A percentile compares a stretch with the other conserved stretches of the same genome.
phyloP scores from a whole-genome alignment of 2,888 invertebrate genomes.

The Tolmerus cingulatus region DNA sequence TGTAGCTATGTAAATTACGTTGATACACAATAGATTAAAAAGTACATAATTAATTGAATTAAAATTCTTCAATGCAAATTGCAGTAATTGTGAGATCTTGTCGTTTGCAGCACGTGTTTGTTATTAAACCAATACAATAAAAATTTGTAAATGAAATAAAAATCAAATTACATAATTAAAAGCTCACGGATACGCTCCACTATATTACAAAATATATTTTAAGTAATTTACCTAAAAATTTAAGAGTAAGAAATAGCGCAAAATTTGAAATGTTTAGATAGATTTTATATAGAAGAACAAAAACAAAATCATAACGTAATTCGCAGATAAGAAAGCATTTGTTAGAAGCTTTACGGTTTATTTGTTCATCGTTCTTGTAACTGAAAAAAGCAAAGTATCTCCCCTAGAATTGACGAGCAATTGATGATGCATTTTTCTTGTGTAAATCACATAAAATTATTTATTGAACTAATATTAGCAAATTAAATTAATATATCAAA shows the following conservation, averaged over 20 bases:
- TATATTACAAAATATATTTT: neutral
- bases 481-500: neutral
- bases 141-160: neutral
- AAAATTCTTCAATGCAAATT: neutral
- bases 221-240: slow-evolving; percentile 14
- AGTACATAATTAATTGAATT: neutral
- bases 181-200: slow-evolving; percentile 1
- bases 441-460: neutral
- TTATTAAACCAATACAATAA: neutral
- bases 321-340: neutral
- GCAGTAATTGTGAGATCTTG: neutral
- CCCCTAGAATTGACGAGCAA: neutral
- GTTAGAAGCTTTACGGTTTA: neutral
- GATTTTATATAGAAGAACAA: slow-evolving; percentile 26
- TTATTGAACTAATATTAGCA: neutral
- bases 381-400: neutral
- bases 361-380: neutral
- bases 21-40: neutral
- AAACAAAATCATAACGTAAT: neutral
- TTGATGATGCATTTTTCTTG: neutral
- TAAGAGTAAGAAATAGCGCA: slow-evolving; percentile 16
- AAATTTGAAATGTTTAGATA: slow-evolving; percentile 31
- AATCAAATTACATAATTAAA: neutral
- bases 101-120: neutral
- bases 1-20: neutral